A percentile compares a stretch with the other conserved stretches of the same genome.
These are phyloP conservation scores for Nematostella vectensis DNA, from an alignment of 92 coral and sea anemone species.

Conservation along the genomic window DNA sequence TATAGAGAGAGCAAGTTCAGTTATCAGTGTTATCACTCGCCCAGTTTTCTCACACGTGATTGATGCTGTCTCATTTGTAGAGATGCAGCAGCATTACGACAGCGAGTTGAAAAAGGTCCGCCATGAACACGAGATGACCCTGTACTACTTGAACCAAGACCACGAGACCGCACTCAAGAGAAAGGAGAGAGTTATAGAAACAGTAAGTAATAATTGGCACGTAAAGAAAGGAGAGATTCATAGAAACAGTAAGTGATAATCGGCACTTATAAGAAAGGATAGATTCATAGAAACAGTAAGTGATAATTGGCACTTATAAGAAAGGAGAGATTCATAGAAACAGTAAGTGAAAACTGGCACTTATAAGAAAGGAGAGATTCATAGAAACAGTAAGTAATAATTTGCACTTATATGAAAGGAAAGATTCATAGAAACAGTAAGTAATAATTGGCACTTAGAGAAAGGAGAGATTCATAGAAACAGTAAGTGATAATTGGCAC, in stretches of 20 bases:
- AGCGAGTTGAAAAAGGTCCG: conserved; percentile 47
- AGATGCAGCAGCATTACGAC: conserved; percentile 69
- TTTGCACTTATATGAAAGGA: neutral
- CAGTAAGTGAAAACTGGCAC: neutral
- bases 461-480: conserved; percentile 54
- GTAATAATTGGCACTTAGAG: conserved; percentile 7
- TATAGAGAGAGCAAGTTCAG: no score
- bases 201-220: conserved; percentile 34
- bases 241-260: no score
- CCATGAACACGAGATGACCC: conserved; percentile 50
- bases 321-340: neutral
- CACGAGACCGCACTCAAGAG: conserved; percentile 54
- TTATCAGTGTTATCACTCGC: no score
- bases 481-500: conserved; percentile 33
- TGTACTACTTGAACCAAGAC: conserved; percentile 40
- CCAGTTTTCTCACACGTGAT: no score
- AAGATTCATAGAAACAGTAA: neutral
- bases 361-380: neutral
- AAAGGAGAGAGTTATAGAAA: conserved; percentile 57
- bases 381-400: neutral
- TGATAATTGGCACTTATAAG: neutral
- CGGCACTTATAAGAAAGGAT: neutral
- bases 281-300: neutral
- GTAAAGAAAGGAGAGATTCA: neutral
- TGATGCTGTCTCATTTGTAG: conserved; percentile 22